Evolutionary conservation across 1,140 invertebrate genomes (phyloP).

Genomic region (Condylostylus longicornis): DNA sequence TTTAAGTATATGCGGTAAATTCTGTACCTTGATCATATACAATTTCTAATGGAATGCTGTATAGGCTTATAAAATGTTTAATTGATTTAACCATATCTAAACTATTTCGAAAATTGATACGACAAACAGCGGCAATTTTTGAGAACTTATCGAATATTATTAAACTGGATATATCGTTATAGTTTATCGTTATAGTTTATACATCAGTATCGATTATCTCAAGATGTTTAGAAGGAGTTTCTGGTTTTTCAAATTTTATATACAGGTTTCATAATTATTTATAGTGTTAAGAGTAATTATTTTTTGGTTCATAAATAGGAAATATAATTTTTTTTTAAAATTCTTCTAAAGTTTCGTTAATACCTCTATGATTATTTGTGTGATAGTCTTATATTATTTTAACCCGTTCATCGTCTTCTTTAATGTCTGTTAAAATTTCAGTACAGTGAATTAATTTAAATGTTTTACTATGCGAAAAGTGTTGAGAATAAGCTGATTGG

Average conservation of each 20-base stretch:
- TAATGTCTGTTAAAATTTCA: slow-evolving; percentile 5
- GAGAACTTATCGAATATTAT: slow-evolving; percentile 23
- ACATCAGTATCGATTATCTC: slow-evolving; percentile 19
- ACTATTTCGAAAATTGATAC: slow-evolving; percentile 8
- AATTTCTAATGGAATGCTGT: slow-evolving; percentile 12
- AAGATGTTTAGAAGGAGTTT: slow-evolving; percentile 15
- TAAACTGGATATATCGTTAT: no score
- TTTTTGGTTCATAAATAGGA: slow-evolving; percentile 3
- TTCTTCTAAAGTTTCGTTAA: slow-evolving; percentile 11
- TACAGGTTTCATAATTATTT: slow-evolving; percentile 13
- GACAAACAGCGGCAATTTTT: slow-evolving; percentile 17
- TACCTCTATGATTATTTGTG: slow-evolving; percentile 15
- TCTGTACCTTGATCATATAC: slow-evolving; percentile 12
- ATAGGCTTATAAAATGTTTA: slow-evolving; percentile 11
- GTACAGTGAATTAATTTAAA: slow-evolving; percentile 8
- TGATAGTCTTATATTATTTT: slow-evolving; percentile 12
- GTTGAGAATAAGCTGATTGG: slow-evolving; percentile 2
- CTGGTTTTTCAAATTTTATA: slow-evolving; percentile 14
- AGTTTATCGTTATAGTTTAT: slow-evolving; percentile 13
- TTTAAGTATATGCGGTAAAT: slow-evolving; percentile 13
- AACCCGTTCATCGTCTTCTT: slow-evolving; percentile 3
- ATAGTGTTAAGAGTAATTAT: slow-evolving; percentile 7
- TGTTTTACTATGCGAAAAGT: slow-evolving; percentile 1
- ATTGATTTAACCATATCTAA: slow-evolving; percentile 10
- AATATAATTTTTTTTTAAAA: slow-evolving; percentile 12